Conservation (phyloP, 2,888 invertebrate species). For the Netelia melanura region DNA sequence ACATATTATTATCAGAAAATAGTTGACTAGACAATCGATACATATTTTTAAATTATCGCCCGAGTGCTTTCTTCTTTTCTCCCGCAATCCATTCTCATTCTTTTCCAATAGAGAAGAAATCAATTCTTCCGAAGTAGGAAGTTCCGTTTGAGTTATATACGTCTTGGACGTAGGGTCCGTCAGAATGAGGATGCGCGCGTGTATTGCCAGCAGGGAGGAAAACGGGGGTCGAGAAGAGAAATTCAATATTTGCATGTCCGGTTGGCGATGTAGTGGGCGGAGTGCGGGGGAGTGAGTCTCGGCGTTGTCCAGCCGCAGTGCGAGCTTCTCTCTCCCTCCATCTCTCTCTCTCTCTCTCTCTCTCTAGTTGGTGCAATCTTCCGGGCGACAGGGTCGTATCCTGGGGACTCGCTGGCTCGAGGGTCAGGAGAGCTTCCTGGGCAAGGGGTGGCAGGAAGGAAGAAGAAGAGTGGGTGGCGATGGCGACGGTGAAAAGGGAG, state of each 20-base stretch:
- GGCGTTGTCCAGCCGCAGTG: conserved; percentile 59
- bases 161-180: conserved; percentile 30
- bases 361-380: conserved; percentile 68
- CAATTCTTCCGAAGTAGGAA: conserved; percentile 47
- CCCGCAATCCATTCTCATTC: conserved; percentile 19
- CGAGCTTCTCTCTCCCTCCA: conserved; percentile 45
- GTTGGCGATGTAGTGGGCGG: conserved; percentile 55
- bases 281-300: conserved; percentile 43
- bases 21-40: no score
- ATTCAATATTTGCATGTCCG: conserved; percentile 80
- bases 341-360: conserved; percentile 31
- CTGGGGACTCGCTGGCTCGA: conserved; percentile 60
- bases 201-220: conserved; percentile 32
- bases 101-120: conserved; percentile 4
- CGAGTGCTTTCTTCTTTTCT: conserved; percentile 1
- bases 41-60: no score
- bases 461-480: conserved; percentile 51
- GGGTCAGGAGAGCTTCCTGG: conserved; percentile 61
- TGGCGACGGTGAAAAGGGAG: conserved; percentile 57
- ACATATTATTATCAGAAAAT: no score
- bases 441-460: conserved; percentile 54
- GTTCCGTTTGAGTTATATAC: conserved; percentile 50
- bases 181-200: conserved; percentile 37
- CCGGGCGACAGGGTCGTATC: conserved; percentile 70
- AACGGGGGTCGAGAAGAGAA: conserved; percentile 68